A percentile compares a stretch with the other conserved stretches of the same genome.
Conservation (phyloP, 37 sponge, comb jelly and placozoan species). For the Theonella swinhoei region DNA sequence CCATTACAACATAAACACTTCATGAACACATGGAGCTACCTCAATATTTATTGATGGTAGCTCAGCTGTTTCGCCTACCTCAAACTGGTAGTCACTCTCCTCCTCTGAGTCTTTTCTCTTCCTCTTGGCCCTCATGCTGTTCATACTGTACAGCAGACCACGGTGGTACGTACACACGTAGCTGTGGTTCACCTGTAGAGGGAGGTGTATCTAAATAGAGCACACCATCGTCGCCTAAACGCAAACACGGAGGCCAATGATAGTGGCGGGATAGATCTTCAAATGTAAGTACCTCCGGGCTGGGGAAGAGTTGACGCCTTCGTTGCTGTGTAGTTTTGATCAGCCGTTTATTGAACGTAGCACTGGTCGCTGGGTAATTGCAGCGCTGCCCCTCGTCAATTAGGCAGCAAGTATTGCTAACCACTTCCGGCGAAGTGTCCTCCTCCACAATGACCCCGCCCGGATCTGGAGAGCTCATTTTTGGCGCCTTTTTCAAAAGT, state of each 20-base stretch:
- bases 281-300: conserved; percentile 49
- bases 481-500: conserved; percentile 10
- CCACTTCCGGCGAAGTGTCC: conserved; percentile 9
- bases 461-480: conserved; percentile 38
- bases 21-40: too few species aligned
- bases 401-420: conserved; percentile 33
- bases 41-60: too few species aligned
- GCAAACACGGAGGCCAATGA: too few species aligned
- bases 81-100: conserved; percentile 70
- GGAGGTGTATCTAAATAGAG: conserved; percentile 17
- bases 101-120: conserved; percentile 90
- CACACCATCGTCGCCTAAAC: too few species aligned
- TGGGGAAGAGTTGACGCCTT: conserved; percentile 46
- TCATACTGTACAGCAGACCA: conserved; percentile 57
- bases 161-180: conserved; percentile 76
- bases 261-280: not conserved
- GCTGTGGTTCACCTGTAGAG: conserved; percentile 63
- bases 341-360: conserved; percentile 54
- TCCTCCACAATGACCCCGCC: not conserved
- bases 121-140: conserved; percentile 76
- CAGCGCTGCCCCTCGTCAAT: conserved; percentile 77
- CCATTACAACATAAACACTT: too few species aligned
- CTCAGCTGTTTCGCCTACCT: too few species aligned
- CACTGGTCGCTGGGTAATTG: conserved; percentile 28
- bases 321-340: conserved; percentile 41